These are phyloP conservation scores for Phrynosoma blainvillii DNA, from an alignment of 2,113 vertebrate species.

Conservation along the genomic window DNA sequence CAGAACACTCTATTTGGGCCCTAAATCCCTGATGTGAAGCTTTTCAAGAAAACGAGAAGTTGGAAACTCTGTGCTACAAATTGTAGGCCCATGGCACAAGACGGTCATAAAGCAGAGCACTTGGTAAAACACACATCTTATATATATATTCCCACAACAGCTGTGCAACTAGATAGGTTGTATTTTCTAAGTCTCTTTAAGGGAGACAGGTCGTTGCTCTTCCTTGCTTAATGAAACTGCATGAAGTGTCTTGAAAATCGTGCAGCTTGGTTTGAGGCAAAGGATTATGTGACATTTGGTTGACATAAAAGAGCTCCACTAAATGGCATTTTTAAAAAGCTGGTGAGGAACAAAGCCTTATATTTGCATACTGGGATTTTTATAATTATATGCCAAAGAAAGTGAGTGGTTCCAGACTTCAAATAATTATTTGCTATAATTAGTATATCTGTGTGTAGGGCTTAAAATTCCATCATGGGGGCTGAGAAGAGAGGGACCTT, in stretches of 20 bases:
- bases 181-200: not conserved
- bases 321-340: not conserved
- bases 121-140: too few species aligned
- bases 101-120: not conserved
- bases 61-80: not conserved
- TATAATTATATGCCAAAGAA: not conserved
- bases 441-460: slow-evolving; percentile 10
- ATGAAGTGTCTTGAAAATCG: not conserved
- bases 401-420: not conserved
- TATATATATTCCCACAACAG: too few species aligned
- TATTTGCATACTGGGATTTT: slow-evolving; percentile 24
- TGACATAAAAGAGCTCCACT: slow-evolving; percentile 25
- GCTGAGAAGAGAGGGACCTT: not conserved
- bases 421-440: slow-evolving; percentile 31
- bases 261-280: not conserved
- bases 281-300: not conserved
- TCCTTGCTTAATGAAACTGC: slow-evolving; percentile 8
- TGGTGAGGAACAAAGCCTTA: not conserved
- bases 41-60: not conserved
- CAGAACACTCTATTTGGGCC: too few species aligned
- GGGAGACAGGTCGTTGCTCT: slow-evolving; percentile 12
- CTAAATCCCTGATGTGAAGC: not conserved
- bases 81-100: not conserved
- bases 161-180: slow-evolving; percentile 10
- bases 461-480: slow-evolving; percentile 45